Base-by-base conservation (phyloP, 2,888 invertebrate genomes). In the Zygaena filipendulae region DNA sequence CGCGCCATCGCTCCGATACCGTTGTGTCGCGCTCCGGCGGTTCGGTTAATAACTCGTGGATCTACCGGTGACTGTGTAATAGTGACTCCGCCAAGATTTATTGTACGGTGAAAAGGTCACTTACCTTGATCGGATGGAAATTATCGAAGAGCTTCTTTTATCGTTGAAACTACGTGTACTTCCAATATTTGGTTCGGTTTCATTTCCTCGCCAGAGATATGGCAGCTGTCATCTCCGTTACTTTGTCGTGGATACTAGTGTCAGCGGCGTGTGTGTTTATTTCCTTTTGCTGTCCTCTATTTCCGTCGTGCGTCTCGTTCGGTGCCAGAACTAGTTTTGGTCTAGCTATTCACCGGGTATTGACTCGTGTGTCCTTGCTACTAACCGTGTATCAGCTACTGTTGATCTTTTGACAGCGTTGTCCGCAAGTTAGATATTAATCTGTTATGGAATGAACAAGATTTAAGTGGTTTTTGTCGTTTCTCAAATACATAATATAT, bases 41-140 rank as follows among this genome's bases (percentile, higher is more conserved):
- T 62, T 70, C 62, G 59, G 64, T 58, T 75, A 71, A 72, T 68
- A 71, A 64, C 66, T 66, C 52, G 58, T 63, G 67, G 63, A 68
- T 70, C 60, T 63, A 63, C 66, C 66, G 62, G 69, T 69, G 52
- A 46, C 52, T 52, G 59, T 58, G 67, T 60, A 56, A 57, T 61
- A 67, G 69, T 67, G 62, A 59, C 56, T 64, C 56, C 59, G 60
- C 68, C 58, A 66, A 74, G 72, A 71, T 70, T 64, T 69, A 67
- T n/a, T n/a, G n/a, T 55, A 56, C 60, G 48, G 58, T 59, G 64
- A 51, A 69, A 69, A 72, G 75, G 69, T 74, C 72, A 70, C 71
- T 68, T 72, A 74, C 75, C 75, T 71, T 71, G 60, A 56, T 60
- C 54, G 61, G 56, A 51, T 49, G 49, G 56, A 49, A 49, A 36